Percentiles rank a stretch among this genome's conserved stretches.
These are phyloP conservation scores for Penaeus chinensis DNA, from an alignment of 1,140 invertebrate genomes.

Conservation along the genomic window DNA sequence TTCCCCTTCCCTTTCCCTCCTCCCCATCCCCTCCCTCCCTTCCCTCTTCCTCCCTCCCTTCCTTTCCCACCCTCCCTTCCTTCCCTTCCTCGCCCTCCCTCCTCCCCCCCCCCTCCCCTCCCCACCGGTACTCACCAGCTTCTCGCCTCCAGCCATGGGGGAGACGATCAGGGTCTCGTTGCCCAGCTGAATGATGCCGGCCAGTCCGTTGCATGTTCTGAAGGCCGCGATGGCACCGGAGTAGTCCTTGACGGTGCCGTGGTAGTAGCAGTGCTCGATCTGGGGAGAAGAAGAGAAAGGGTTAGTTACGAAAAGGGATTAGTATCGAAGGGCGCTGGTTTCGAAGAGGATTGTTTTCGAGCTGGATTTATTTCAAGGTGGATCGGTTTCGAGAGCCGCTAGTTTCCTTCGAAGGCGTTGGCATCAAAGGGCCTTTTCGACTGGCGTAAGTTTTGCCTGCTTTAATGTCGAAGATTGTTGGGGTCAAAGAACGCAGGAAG, in stretches of 20 bases:
- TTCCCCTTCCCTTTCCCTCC: too few species aligned
- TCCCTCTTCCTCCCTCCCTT: too few species aligned
- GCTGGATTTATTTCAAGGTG: too few species aligned
- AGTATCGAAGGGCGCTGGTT: too few species aligned
- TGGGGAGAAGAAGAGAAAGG: constrained; percentile 39
- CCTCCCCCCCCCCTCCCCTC: not conserved
- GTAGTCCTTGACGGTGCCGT: constrained; percentile 84
- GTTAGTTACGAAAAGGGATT: not conserved
- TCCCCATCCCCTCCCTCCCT: too few species aligned
- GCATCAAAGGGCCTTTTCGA: too few species aligned
- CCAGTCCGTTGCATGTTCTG: constrained; percentile 96
- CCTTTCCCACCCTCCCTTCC: not conserved
- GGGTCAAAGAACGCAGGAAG: too few species aligned
- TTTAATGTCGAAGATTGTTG: too few species aligned
- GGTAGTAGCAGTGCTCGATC: constrained; percentile 65
- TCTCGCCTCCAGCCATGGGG: constrained; percentile 94
- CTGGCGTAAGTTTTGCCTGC: too few species aligned
- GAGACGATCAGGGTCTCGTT: constrained; percentile 98
- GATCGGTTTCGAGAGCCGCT: too few species aligned
- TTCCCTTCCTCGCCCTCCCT: not conserved
- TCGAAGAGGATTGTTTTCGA: too few species aligned
- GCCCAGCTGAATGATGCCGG: constrained; percentile 94
- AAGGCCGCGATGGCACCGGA: constrained; percentile 95
- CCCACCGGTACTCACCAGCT: constrained; percentile 85
- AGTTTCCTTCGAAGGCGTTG: too few species aligned